These are phyloP conservation scores for Orussus abietinus DNA, from an alignment of 1,140 invertebrate genomes.

Conservation along the genomic window DNA sequence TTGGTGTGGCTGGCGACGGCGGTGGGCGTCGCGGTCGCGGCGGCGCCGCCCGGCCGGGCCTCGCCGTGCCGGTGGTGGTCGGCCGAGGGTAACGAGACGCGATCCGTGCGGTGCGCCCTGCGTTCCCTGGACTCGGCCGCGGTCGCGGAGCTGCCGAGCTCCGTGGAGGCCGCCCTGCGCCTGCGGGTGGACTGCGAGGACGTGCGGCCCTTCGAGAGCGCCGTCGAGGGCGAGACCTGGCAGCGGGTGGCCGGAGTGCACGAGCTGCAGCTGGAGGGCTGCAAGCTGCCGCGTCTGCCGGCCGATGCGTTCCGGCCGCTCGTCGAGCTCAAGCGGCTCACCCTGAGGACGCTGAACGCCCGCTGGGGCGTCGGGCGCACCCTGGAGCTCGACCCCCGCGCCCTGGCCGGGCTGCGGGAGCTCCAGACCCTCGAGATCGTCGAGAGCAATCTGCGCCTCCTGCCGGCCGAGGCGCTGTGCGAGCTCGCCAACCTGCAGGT, in stretches of 20 bases:
- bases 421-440: slow-evolving; percentile 74
- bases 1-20: slow-evolving; percentile 14
- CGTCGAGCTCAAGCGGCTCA: slow-evolving; percentile 68
- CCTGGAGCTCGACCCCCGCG: slow-evolving; percentile 64
- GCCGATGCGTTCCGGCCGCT: slow-evolving; percentile 73
- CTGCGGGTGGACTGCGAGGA: slow-evolving; percentile 74
- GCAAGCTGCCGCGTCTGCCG: slow-evolving; percentile 75
- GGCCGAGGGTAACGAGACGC: slow-evolving; percentile 61
- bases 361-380: slow-evolving; percentile 72
- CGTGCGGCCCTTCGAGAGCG: slow-evolving; percentile 74
- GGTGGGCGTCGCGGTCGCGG: slow-evolving; percentile 1
- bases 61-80: slow-evolving; percentile 58
- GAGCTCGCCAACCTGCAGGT: slow-evolving; percentile 72
- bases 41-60: slow-evolving; percentile 13
- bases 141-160: slow-evolving; percentile 62
- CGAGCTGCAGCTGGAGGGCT: slow-evolving; percentile 69
- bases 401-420: slow-evolving; percentile 70
- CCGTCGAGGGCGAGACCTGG: slow-evolving; percentile 67
- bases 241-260: slow-evolving; percentile 69
- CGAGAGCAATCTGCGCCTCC: slow-evolving; percentile 74
- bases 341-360: slow-evolving; percentile 70
- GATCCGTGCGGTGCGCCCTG: slow-evolving; percentile 63
- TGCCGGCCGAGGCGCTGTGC: slow-evolving; percentile 74
- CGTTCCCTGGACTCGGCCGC: slow-evolving; percentile 62
- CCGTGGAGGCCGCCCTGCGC: slow-evolving; percentile 65